Evolutionary conservation across 1,140 invertebrate genomes (phyloP), one percentile per base, ranked within the genome.

Genomic region (Panagrolaimus sp.): DNA sequence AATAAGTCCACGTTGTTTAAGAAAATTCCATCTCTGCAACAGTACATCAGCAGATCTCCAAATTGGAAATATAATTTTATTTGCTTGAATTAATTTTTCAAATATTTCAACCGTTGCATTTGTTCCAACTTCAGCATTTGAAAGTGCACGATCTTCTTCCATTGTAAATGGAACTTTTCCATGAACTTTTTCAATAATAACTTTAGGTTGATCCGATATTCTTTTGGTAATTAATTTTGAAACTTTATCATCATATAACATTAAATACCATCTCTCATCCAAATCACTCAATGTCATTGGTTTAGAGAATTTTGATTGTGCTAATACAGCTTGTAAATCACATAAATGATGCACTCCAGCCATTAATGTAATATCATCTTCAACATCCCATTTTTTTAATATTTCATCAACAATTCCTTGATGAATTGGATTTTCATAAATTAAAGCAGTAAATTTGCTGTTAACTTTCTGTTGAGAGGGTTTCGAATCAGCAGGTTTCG

Each of bases 361-460:
- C 52, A 58, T 58, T 21, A 58, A 28, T 1, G 28, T 58, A 14
- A 58, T 58, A 28, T 58, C 52, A 28, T 58, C 52, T 58, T 58
- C 52, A 58, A 58, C 52, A 12, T n/a, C 28, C 52, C 52, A 58
- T 12, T 21, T 21, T 26, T 2, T 58, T 21, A 26, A 28, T 12
- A 17, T n/a, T 12, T 58, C 21, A 12, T 58, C 28, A 21, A 58
- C 52, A 58, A 58, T 21, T 58, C 52, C 52, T 26, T 17, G 10
- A 28, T 58, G 28, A 21, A 58, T 58, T 10, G 52, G 52, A 14
- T 58, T 58, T 14, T n/a, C 15, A 17, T 58, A 58, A 3, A 28
- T 17, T 12, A 58, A 28, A 21, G 12, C 10, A 4, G 32, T 4
- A 38, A 38, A 4, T 38, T 38, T 38, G 32, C 7, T 38, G 5